Evolutionary conservation across 2,888 invertebrate genomes (phyloP).

Genomic region (Thymelicus acteon): DNA sequence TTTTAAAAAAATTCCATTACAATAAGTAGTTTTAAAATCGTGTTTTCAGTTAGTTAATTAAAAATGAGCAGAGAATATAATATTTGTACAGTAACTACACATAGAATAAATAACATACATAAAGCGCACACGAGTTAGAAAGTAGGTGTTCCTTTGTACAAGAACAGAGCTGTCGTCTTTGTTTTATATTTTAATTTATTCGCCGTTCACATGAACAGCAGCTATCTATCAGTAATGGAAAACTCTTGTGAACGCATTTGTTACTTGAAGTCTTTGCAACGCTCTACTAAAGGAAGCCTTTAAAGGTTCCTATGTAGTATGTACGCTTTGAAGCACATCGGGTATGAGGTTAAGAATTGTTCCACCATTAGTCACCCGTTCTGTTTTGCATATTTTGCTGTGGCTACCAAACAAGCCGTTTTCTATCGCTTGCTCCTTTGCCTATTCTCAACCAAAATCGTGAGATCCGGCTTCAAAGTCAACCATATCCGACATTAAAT

Average conservation of each 20-base stretch:
- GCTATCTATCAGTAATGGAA: constrained; percentile 65
- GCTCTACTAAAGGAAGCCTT: constrained; percentile 39
- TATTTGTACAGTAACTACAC: neutral
- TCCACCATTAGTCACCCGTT: constrained; percentile 42
- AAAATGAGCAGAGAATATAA: neutral
- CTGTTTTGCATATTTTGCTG: constrained; percentile 31
- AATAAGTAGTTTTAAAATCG: no score
- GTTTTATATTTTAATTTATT: constrained; percentile 30
- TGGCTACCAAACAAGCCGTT: constrained; percentile 15
- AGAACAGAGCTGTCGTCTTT: constrained; percentile 23
- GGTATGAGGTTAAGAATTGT: constrained; percentile 39
- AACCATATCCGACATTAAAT: constrained; percentile 10
- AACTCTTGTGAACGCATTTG: constrained; percentile 59
- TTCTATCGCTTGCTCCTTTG: constrained; percentile 18
- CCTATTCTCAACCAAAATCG: constrained; percentile 22
- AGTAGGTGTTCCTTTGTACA: constrained; percentile 14
- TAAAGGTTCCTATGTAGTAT: constrained; percentile 35
- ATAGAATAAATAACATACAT: neutral
- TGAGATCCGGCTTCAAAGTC: constrained; percentile 29
- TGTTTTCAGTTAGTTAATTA: no score
- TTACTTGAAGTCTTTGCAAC: constrained; percentile 26
- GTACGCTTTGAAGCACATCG: constrained; percentile 12
- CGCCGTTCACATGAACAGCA: constrained; percentile 58
- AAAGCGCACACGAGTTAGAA: constrained; percentile 37
- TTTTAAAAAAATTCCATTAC: no score